A percentile compares a stretch with the other conserved stretches of the same genome.
Conservation (phyloP, 2,113 vertebrate genomes). For the Chauna torquata region DNA sequence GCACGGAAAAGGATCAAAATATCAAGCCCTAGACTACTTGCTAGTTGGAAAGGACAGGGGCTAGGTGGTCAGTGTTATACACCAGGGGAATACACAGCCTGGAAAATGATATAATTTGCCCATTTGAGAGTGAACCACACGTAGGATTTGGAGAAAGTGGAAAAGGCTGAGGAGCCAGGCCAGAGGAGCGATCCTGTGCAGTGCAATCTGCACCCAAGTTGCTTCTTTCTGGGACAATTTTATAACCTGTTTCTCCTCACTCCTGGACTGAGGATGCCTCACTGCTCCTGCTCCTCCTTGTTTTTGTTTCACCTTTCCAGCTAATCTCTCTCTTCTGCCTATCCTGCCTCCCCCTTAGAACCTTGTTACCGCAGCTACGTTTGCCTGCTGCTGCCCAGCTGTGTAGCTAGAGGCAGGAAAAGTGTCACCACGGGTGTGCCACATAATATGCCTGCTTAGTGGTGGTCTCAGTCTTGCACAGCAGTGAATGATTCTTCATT, state of each 20-base stretch:
- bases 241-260: neutral
- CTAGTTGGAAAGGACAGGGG: neutral
- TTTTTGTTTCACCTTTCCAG: neutral
- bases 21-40: neutral
- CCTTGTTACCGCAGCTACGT: too few relatives aligned
- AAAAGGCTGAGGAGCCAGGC: neutral
- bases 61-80: accelerated
- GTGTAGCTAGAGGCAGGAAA: neutral
- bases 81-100: neutral
- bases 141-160: neutral
- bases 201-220: neutral
- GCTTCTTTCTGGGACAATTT: neutral
- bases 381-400: neutral
- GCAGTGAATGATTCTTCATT: neutral
- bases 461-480: neutral
- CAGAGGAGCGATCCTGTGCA: neutral
- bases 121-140: too few relatives aligned
- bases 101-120: neutral
- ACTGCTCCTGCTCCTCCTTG: neutral
- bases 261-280: neutral
- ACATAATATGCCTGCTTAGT: accelerated
- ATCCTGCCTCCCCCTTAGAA: neutral
- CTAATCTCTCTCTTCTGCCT: neutral
- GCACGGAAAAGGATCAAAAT: neutral
- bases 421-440: neutral